Evolutionary conservation across 2,888 invertebrate species (phyloP), one percentile per base, ranked within the genome.

Genomic region (Ormyrus pomaceus): DNA sequence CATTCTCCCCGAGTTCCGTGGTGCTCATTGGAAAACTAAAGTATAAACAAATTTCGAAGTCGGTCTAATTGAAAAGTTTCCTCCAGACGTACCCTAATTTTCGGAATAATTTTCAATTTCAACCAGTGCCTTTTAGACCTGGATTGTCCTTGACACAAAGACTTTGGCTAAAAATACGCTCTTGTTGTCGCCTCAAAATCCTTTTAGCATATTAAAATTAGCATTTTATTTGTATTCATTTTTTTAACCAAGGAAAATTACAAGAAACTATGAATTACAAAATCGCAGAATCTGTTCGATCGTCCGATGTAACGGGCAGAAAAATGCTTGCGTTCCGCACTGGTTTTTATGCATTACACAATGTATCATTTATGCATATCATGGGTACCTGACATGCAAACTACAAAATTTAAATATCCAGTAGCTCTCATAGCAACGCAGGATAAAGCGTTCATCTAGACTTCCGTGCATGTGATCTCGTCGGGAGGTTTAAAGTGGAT

Each of bases 1-100:
- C 84, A 77, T 85, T 83, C 81, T 84, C 78, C 19, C 51, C 53
- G 53, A 8, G 53, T 73, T 69, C 51, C 73, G 68, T 77, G 77
- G 68, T 68, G 62, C 58, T 70, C 65, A 77, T n/a, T 73, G 34
- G n/a, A 34, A 76, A 80, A 75, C 53, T 76, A n/a, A 70, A 71
- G 56, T 13, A 13, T 69, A 48, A 69, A 58, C n/a, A 69, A 69
- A 58, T 34, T 46, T 6, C 34, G 34, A 34, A 3, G 4, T 4
- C 3, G 7, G 34, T 46, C 34, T 46, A 2, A 46, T 46, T 62
- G 1, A 6, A 34, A 34, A 34, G 34, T 61, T 34, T 19, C 7
- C 10, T 34, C 7, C 7, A 5, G 8, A 61, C 2, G 59, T 61
- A 9, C 8, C 13, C 56, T 56, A 11, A 53, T 53, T 11, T 34